Conservation (phyloP, 2,797 vertebrate genomes). For the Helarctos malayanus region DNA sequence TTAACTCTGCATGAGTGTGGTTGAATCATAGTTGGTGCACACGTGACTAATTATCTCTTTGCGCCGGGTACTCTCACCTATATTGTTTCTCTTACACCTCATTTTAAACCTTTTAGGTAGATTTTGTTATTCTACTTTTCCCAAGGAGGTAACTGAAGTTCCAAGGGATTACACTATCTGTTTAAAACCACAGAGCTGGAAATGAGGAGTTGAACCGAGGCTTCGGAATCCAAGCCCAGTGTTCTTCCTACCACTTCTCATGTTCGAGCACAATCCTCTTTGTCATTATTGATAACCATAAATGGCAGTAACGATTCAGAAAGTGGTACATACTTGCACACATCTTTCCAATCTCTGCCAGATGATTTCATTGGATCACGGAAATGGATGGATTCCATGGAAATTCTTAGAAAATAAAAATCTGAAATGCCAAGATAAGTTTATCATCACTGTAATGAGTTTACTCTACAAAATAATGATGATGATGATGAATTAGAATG, state of each 20-base stretch:
- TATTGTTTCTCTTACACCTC: background rate
- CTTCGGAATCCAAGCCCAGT: background rate
- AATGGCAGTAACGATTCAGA: background rate
- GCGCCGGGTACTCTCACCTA: background rate
- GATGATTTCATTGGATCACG: background rate
- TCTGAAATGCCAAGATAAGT: background rate
- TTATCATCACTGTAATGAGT: background rate
- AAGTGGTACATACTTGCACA: background rate
- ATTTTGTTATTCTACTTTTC: constrained; percentile 31
- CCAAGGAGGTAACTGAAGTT: background rate
- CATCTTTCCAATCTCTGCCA: constrained; percentile 5
- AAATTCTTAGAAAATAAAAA: constrained; percentile 61
- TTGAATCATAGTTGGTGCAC: constrained; percentile 28
- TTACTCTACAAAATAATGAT: constrained; percentile 30
- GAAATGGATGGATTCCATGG: background rate
- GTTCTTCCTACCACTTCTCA: background rate
- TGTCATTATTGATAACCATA: background rate
- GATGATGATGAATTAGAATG: background rate
- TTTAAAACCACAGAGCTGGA: background rate
- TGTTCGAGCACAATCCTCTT: background rate
- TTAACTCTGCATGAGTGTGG: background rate
- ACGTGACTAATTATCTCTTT: background rate
- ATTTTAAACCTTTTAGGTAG: background rate
- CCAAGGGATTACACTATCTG: background rate
- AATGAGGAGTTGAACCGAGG: background rate